phyloP scores from a whole-genome alignment of 2,888 invertebrate genomes.

The Doris montereyensis region DNA sequence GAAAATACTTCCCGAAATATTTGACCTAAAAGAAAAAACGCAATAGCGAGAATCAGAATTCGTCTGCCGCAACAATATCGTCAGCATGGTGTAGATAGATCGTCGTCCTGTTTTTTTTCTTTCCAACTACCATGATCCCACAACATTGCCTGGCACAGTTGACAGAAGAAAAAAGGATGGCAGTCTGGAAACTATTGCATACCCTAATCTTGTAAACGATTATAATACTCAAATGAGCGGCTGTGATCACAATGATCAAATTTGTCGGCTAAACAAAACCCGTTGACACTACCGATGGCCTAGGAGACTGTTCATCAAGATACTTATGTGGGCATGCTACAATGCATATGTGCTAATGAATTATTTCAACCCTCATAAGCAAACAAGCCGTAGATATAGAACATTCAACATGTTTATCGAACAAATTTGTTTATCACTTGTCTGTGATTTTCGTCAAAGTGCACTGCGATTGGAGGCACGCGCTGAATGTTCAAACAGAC shows the following conservation, averaged over 20 bases:
- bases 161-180: no score
- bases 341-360: not conserved
- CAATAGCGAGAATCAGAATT: not conserved
- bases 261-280: not conserved
- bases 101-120: slow-evolving; percentile 13
- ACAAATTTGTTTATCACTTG: not conserved
- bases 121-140: no score
- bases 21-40: slow-evolving; percentile 25
- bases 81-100: slow-evolving; percentile 28
- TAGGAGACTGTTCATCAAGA: slow-evolving; percentile 1
- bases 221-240: no score
- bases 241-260: no score
- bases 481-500: not conserved
- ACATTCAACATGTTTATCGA: not conserved
- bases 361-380: no score
- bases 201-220: no score
- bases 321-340: slow-evolving; percentile 3
- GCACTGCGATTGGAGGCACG: not conserved
- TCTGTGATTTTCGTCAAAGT: not conserved
- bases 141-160: no score
- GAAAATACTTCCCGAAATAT: slow-evolving; percentile 22
- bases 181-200: no score
- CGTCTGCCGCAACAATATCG: slow-evolving; percentile 7
- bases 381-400: no score
- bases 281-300: slow-evolving; percentile 7